Evolutionary conservation across 2,797 vertebrate species (phyloP), one percentile per base, ranked within the genome.

Genomic region (Nyctalus aviator): DNA sequence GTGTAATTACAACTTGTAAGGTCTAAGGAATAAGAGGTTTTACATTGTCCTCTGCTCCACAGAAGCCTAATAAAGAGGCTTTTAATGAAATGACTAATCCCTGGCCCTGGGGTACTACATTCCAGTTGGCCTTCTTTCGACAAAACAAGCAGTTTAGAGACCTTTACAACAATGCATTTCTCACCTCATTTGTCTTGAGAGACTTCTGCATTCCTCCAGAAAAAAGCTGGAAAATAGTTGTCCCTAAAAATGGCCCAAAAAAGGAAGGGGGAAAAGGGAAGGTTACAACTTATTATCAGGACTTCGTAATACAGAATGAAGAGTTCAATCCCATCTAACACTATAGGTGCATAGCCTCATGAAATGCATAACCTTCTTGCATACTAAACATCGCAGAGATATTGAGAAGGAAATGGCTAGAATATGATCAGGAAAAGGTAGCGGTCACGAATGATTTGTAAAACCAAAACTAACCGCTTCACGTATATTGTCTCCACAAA

Each of bases 191-290:
- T 81, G 78, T 87, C 84, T 84, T 91, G 92, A 79, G 11, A 6
- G 18, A 44, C 25, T 84, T 86, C 41, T 72, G 14, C 17, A 35
- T 48, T 62, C 72, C 75, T 85, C 41, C 59, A 85, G 73, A 85
- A 95, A 95, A 94, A 91, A 77, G 50, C 77, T 81, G 72, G 37
- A 84, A 78, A 93, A 66, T 2, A 72, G 68, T 25, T 72, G 55
- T 84, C 25, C 82, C 85, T 94, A 72, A 48, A 94, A 53, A 76
- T 6, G 18, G 50, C 30, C 82, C n/a, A 37, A n/a, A 46, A 85
- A 41, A 55, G 15, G 20, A 6, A 12, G 8, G 1, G 0, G 11
- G 3, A 3, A 6, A 8, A 3, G 21, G 20, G 53, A 9, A 23
- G 5, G 0, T 14, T 2, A 50, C 32, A 89, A 91, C 87, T 62